phyloP scores from a whole-genome alignment of 2,797 vertebrate genomes.

The Sebastes hubbsi region DNA sequence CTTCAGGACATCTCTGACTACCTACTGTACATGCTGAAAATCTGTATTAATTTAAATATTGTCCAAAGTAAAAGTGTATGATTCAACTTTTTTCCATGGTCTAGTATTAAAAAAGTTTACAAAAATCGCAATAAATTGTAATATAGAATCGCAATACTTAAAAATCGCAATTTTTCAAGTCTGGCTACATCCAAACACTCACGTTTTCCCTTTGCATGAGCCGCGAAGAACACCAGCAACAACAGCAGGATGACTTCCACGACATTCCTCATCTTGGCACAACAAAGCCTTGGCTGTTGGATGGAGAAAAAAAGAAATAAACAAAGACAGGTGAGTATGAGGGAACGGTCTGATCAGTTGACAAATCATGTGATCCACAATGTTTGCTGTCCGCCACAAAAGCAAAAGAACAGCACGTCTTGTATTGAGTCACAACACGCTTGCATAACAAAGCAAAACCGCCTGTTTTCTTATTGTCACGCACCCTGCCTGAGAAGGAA shows the following conservation, averaged over 20 bases:
- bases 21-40: too few relatives aligned
- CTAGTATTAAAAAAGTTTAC: too few relatives aligned
- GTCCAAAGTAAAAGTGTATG: too few relatives aligned
- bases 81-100: too few relatives aligned
- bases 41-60: too few relatives aligned
- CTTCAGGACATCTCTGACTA: too few relatives aligned
- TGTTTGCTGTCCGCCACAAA: background rate
- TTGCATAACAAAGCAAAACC: background rate
- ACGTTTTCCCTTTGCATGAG: slow-evolving; percentile 55
- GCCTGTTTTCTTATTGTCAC: background rate
- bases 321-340: slow-evolving; percentile 6
- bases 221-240: slow-evolving; percentile 46
- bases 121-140: too few relatives aligned
- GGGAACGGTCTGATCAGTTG: background rate
- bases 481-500: background rate
- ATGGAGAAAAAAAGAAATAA: slow-evolving; percentile 3
- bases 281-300: slow-evolving; percentile 34
- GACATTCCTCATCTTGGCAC: slow-evolving; percentile 66
- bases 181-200: slow-evolving; percentile 40
- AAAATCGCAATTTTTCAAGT: background rate
- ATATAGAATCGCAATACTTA: too few relatives aligned
- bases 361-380: background rate
- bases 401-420: background rate
- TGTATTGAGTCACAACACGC: slow-evolving; percentile 17
- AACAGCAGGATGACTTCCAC: slow-evolving; percentile 32